Conservation (phyloP, 2,888 invertebrate genomes). For the Mechanitis mazaeus region DNA sequence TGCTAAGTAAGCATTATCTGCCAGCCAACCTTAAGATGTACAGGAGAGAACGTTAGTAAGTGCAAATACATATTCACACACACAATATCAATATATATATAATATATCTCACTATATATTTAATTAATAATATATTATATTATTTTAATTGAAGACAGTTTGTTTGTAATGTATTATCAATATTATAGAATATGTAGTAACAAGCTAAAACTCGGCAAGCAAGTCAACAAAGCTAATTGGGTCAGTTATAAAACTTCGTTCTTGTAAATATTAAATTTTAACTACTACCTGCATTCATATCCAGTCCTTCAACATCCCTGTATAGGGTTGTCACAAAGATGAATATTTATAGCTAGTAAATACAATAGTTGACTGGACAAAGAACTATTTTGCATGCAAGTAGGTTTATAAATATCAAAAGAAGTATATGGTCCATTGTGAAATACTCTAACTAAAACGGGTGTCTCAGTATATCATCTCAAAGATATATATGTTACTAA, state of each 20-base stretch:
- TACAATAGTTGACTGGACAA: slow-evolving; percentile 1
- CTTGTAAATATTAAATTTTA: slow-evolving; percentile 29
- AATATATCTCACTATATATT: too few relatives aligned
- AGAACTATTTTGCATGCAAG: not conserved
- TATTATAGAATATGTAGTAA: not conserved
- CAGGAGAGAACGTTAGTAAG: too few relatives aligned
- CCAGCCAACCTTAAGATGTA: too few relatives aligned
- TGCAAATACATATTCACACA: too few relatives aligned
- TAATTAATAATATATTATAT: too few relatives aligned
- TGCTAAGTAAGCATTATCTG: too few relatives aligned
- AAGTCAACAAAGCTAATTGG: slow-evolving; percentile 20
- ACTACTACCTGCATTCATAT: slow-evolving; percentile 27
- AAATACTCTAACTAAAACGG: not conserved
- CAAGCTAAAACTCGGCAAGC: not conserved
- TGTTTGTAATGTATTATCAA: not conserved
- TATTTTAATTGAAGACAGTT: not conserved
- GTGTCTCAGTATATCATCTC: not conserved
- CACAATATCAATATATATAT: too few relatives aligned
- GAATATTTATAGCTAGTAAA: not conserved
- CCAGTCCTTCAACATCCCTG: slow-evolving; percentile 26
- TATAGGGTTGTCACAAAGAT: slow-evolving; percentile 19
- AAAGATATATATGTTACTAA: too few relatives aligned
- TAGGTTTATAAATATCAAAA: slow-evolving; percentile 3
- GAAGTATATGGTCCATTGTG: not conserved
- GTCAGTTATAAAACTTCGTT: slow-evolving; percentile 26